Conservation (phyloP, 2,797 vertebrate species). For the Anableps anableps region DNA sequence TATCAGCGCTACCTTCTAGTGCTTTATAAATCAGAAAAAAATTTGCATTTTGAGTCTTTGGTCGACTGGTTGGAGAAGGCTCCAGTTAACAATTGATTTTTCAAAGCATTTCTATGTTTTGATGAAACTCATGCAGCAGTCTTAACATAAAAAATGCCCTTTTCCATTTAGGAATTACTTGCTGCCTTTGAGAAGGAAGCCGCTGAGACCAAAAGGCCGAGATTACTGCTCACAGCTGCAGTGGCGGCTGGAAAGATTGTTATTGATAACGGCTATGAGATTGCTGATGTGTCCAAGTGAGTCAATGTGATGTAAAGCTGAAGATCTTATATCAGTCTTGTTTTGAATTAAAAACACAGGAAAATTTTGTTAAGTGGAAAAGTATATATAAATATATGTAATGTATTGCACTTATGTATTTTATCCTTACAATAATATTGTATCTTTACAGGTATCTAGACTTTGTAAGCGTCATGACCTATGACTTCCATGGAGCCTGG, state of each 20-base stretch:
- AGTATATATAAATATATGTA: background rate
- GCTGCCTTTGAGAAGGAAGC: slow-evolving; percentile 74
- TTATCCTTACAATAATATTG: background rate
- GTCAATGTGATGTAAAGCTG: slow-evolving; percentile 24
- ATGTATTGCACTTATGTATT: background rate
- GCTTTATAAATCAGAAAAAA: too few species aligned
- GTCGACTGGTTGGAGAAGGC: background rate
- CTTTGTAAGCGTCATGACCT: slow-evolving; percentile 84
- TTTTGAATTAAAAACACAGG: background rate
- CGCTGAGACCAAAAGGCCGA: slow-evolving; percentile 31
- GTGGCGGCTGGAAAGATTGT: slow-evolving; percentile 70
- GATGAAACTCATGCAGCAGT: background rate
- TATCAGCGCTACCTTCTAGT: too few species aligned
- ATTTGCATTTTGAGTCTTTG: background rate
- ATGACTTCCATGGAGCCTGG: slow-evolving; percentile 84
- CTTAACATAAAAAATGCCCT: background rate
- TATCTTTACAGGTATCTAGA: slow-evolving; percentile 81
- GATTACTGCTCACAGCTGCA: slow-evolving; percentile 79
- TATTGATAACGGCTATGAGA: slow-evolving; percentile 79
- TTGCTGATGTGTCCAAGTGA: slow-evolving; percentile 75
- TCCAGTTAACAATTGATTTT: background rate
- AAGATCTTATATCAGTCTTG: background rate
- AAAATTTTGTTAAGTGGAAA: too few species aligned
- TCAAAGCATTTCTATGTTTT: slow-evolving; percentile 1
- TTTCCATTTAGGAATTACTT: slow-evolving; percentile 71